A percentile compares a stretch with the other conserved stretches of the same genome.
Evolutionary conservation across 2,797 vertebrate genomes (phyloP).

Genomic region (Percopsis omiscomaycus): DNA sequence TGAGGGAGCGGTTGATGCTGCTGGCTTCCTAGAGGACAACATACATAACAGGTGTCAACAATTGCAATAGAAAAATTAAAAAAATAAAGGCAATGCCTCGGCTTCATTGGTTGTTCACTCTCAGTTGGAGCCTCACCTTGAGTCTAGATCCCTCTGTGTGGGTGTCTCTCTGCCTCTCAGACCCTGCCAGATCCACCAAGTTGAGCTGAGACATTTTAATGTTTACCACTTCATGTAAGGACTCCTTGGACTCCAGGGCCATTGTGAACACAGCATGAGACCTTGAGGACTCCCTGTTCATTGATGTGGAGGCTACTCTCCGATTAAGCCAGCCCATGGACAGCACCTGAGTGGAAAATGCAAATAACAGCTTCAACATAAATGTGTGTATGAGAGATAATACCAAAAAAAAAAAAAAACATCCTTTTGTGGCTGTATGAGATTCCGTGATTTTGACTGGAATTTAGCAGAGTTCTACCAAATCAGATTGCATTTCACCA

Average conservation of each 20-base stretch:
- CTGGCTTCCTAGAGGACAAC: slow-evolving; percentile 85
- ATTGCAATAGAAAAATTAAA: background rate
- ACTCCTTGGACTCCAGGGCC: slow-evolving; percentile 92
- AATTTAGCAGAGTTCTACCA: no score
- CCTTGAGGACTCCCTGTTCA: slow-evolving; percentile 96
- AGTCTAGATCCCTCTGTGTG: slow-evolving; percentile 89
- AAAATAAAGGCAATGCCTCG: background rate
- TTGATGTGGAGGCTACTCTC: slow-evolving; percentile 92
- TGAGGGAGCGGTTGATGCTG: slow-evolving; percentile 94
- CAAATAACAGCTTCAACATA: background rate
- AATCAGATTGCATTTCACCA: no score
- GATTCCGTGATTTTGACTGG: no score
- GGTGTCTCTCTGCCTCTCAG: slow-evolving; percentile 93
- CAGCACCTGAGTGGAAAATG: slow-evolving; percentile 77
- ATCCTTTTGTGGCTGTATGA: no score
- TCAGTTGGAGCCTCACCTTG: slow-evolving; percentile 76
- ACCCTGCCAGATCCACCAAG: slow-evolving; percentile 93
- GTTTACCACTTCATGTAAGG: slow-evolving; percentile 85
- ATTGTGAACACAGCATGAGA: slow-evolving; percentile 96
- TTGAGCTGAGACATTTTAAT: slow-evolving; percentile 92
- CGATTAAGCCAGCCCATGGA: slow-evolving; percentile 94
- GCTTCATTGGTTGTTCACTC: background rate
- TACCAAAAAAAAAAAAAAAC: no score
- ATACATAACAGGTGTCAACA: slow-evolving; percentile 9
- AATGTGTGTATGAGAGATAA: no score